These are phyloP conservation scores for Accipiter cooperii DNA, from an alignment of 2,113 vertebrate genomes.

Conservation along the genomic window DNA sequence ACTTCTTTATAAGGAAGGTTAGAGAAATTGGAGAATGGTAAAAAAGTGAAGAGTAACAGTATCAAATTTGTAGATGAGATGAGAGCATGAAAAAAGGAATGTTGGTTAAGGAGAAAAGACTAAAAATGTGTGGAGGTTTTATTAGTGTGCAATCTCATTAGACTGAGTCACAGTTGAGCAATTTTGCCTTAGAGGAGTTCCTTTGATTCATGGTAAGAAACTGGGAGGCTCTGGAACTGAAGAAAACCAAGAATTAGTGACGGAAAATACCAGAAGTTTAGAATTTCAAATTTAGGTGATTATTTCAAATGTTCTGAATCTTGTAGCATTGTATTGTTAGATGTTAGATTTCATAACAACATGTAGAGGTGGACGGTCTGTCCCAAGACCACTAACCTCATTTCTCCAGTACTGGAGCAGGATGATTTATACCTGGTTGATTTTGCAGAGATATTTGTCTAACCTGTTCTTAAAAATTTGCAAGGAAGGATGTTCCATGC, in stretches of 20 bases:
- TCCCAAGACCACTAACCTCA: background rate
- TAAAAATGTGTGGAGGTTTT: background rate
- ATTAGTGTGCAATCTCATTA: conserved; percentile 4
- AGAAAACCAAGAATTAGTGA: conserved; percentile 14
- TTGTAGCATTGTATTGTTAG: background rate
- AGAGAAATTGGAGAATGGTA: background rate
- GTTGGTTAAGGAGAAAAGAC: background rate
- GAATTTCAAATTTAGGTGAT: background rate
- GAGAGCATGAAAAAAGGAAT: background rate
- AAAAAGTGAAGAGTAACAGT: background rate
- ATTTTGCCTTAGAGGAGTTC: conserved; percentile 32
- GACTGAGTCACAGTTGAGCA: background rate
- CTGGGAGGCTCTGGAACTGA: background rate
- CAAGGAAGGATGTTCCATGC: background rate
- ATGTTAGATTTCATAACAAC: background rate
- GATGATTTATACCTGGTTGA: background rate
- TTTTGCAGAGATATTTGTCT: background rate
- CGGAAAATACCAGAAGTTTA: conserved; percentile 1
- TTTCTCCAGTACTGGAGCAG: background rate
- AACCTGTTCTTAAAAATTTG: background rate
- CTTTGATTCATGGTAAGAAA: conserved; percentile 23
- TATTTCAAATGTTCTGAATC: background rate
- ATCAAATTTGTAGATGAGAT: background rate
- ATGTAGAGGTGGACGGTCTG: background rate
- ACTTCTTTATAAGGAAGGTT: background rate